phyloP scores from a whole-genome alignment of 2,113 vertebrate genomes.

The Cathartes aura region DNA sequence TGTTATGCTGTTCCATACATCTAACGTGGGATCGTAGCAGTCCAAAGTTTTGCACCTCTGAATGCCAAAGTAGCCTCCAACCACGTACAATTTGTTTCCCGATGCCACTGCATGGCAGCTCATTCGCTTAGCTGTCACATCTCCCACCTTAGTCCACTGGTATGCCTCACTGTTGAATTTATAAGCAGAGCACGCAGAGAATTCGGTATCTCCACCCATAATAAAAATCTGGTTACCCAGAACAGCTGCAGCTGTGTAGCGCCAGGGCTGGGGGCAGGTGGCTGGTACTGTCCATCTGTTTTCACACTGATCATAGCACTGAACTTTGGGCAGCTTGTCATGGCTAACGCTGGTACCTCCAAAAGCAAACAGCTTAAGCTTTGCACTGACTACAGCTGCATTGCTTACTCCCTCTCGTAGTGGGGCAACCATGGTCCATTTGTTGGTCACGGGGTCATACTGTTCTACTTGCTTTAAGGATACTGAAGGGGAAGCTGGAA shows the following conservation, averaged over 20 bases:
- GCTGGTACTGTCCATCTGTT: slow-evolving; percentile 86
- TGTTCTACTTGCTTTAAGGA: slow-evolving; percentile 86
- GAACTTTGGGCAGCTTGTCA: slow-evolving; percentile 86
- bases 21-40: slow-evolving; percentile 82
- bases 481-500: slow-evolving; percentile 84
- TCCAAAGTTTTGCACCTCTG: slow-evolving; percentile 86
- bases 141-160: slow-evolving; percentile 87
- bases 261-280: slow-evolving; percentile 87
- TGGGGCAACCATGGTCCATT: slow-evolving; percentile 86
- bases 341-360: slow-evolving; percentile 85
- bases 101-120: slow-evolving; percentile 86
- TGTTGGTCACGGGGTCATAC: slow-evolving; percentile 83
- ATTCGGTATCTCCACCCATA: slow-evolving; percentile 86
- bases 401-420: slow-evolving; percentile 86
- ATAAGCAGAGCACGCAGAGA: slow-evolving; percentile 84
- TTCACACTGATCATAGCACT: slow-evolving; percentile 84
- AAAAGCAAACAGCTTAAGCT: slow-evolving; percentile 86
- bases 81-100: slow-evolving; percentile 85
- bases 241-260: slow-evolving; percentile 85
- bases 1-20: slow-evolving; percentile 85
- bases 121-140: slow-evolving; percentile 85
- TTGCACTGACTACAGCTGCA: slow-evolving; percentile 84
- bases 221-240: slow-evolving; percentile 87
- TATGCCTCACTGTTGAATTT: slow-evolving; percentile 87
- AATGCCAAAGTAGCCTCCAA: slow-evolving; percentile 86